These are phyloP conservation scores for Petrocephalus zakoni DNA, from an alignment of 2,113 vertebrate genomes.

Conservation along the genomic window DNA sequence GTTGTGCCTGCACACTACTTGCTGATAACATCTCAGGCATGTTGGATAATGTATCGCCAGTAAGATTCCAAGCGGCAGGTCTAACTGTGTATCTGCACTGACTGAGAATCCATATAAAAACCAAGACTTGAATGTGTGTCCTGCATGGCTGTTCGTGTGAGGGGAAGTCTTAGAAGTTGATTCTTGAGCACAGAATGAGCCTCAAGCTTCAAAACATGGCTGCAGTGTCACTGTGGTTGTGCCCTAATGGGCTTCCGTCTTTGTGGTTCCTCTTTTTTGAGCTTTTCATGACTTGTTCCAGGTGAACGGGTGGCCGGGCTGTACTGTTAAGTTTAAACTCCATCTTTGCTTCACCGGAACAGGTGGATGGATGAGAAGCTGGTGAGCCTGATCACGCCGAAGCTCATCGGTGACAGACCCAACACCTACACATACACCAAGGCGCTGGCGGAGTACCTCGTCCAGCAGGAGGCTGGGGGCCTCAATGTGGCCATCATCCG, in stretches of 20 bases:
- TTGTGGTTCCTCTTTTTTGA: background rate
- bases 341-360: background rate
- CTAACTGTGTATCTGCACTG: background rate
- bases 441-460: conserved; percentile 87
- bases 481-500: conserved; percentile 88
- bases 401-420: conserved; percentile 81
- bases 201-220: background rate
- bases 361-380: conserved; percentile 98
- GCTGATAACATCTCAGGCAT: background rate
- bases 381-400: conserved; percentile 84
- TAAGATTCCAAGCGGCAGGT: background rate
- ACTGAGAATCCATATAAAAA: background rate
- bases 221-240: background rate
- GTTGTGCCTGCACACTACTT: background rate
- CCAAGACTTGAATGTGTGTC: background rate
- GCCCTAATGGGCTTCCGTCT: background rate
- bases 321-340: background rate
- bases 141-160: background rate
- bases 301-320: no score
- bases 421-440: conserved; percentile 96
- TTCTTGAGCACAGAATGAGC: background rate
- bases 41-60: background rate
- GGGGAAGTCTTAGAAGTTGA: background rate
- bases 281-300: background rate
- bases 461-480: conserved; percentile 85